These are phyloP conservation scores for rabbit (Oryctolagus cuniculus) DNA, from an alignment of 2,113 vertebrate genomes.

Conservation along the genomic window DNA sequence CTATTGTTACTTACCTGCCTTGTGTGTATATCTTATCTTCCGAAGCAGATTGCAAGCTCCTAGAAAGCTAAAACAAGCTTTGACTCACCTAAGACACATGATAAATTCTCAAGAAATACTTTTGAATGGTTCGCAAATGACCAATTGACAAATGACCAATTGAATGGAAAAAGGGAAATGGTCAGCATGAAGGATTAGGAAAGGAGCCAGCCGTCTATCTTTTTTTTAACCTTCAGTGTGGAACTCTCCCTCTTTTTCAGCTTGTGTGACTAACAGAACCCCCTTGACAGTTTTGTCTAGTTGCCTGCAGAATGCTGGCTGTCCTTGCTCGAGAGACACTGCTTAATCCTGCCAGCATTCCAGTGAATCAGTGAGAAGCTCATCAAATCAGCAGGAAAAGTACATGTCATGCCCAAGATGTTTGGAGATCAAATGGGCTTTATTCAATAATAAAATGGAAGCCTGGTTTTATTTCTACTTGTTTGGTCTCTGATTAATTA, in stretches of 20 bases:
- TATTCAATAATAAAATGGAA: slow-evolving; percentile 25
- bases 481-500: slow-evolving; percentile 13
- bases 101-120: slow-evolving; percentile 49
- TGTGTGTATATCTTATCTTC: background rate
- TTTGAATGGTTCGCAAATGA: slow-evolving; percentile 26
- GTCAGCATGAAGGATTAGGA: background rate
- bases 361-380: slow-evolving; percentile 7
- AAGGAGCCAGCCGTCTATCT: background rate
- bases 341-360: background rate
- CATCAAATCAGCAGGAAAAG: background rate
- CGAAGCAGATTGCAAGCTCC: slow-evolving; percentile 7
- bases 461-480: slow-evolving; percentile 7
- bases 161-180: background rate
- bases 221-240: background rate
- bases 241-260: background rate
- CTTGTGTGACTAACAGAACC: background rate
- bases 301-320: background rate
- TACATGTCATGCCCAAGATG: background rate
- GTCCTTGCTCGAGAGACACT: background rate
- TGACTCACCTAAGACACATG: background rate
- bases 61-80: slow-evolving; percentile 3
- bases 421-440: background rate
- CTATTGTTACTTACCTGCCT: slow-evolving; percentile 38
- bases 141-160: background rate
- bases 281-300: background rate